phyloP scores from a whole-genome alignment of 2,888 invertebrate genomes.

The Hypomecis atomaria region DNA sequence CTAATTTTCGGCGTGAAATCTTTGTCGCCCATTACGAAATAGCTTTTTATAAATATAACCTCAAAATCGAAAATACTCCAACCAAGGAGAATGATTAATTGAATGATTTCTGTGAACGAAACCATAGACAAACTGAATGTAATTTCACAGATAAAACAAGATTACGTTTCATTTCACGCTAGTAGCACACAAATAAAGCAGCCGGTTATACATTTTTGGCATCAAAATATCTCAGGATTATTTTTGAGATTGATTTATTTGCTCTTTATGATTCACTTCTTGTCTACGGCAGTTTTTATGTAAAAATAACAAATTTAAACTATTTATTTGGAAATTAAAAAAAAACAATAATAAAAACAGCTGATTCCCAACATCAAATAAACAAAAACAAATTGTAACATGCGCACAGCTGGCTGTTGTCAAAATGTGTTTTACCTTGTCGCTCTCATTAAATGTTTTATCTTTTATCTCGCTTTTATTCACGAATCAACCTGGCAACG shows the following conservation, averaged over 20 bases:
- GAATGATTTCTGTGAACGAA: too few relatives aligned
- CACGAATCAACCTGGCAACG: conserved; percentile 46
- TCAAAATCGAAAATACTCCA: conserved; percentile 30
- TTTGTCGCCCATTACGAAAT: conserved; percentile 76
- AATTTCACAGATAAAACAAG: background rate
- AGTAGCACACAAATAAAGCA: background rate
- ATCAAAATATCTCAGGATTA: too few relatives aligned
- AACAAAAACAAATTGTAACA: conserved; percentile 54
- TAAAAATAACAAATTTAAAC: background rate
- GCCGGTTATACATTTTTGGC: background rate
- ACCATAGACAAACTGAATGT: too few relatives aligned
- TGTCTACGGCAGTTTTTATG: too few relatives aligned
- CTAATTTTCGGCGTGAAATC: conserved; percentile 70
- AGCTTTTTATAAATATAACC: conserved; percentile 58
- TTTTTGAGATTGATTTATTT: too few relatives aligned
- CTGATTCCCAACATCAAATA: conserved; percentile 35
- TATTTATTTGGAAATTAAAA: background rate
- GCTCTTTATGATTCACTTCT: too few relatives aligned
- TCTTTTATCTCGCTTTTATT: conserved; percentile 37
- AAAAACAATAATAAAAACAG: conserved; percentile 35
- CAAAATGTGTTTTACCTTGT: conserved; percentile 63
- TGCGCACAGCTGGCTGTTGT: conserved; percentile 61
- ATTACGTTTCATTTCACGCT: conserved; percentile 17
- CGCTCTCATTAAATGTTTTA: conserved; percentile 43
- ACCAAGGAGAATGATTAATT: conserved; percentile 8